Conservation (phyloP, 2,888 invertebrate genomes). For the Watsonalla cultraria region DNA sequence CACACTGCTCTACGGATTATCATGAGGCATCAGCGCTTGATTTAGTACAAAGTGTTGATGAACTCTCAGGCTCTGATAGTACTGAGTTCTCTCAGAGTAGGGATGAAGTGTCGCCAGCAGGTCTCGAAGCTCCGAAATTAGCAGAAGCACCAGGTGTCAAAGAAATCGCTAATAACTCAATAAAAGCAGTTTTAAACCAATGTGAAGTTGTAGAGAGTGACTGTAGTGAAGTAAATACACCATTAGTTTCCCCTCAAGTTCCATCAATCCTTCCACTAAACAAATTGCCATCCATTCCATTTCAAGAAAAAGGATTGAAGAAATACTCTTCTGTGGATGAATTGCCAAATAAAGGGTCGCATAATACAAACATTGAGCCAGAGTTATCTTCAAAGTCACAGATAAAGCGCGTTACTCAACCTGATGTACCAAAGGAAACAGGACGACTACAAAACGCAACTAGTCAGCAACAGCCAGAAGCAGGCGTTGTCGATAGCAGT, state of each 20-base stretch:
- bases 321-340: constrained; percentile 33
- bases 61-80: constrained; percentile 63
- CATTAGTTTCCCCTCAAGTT: constrained; percentile 24
- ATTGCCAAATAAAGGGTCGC: constrained; percentile 21
- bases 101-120: constrained; percentile 54
- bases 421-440: constrained; percentile 9
- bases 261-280: constrained; percentile 46
- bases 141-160: neutral
- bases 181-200: neutral
- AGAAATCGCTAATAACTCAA: neutral
- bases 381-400: constrained; percentile 12
- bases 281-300: constrained; percentile 63
- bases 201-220: neutral
- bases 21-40: constrained; percentile 72
- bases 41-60: constrained; percentile 61
- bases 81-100: constrained; percentile 70
- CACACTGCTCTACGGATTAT: constrained; percentile 71
- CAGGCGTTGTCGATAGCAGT: constrained; percentile 20
- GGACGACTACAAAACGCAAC: constrained; percentile 19
- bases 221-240: neutral
- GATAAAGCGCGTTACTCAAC: constrained; percentile 3
- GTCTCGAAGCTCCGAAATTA: constrained; percentile 27
- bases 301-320: constrained; percentile 36
- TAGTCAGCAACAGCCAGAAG: constrained; percentile 19
- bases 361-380: constrained; percentile 17